Percentiles rank a stretch among this genome's conserved stretches.
Conservation (phyloP, 2,888 invertebrate genomes). For the Leptinotarsa juncta region DNA sequence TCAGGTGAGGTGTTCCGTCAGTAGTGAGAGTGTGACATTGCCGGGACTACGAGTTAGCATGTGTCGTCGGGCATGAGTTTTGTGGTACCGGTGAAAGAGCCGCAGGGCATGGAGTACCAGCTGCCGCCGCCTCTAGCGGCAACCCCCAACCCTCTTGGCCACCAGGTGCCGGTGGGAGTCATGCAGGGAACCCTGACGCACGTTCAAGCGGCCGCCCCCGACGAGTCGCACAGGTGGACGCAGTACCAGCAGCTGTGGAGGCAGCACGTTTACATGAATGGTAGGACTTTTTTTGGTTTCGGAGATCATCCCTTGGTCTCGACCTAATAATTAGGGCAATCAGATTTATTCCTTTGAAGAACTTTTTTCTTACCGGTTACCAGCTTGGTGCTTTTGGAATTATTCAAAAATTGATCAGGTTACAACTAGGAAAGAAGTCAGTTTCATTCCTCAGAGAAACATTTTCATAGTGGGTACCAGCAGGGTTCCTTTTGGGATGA, state of each 20-base stretch:
- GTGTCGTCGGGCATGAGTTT: slow-evolving; percentile 64
- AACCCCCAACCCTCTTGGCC: slow-evolving; percentile 59
- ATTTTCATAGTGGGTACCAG: too few relatives aligned
- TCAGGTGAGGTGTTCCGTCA: slow-evolving; percentile 36
- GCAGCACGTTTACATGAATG: slow-evolving; percentile 83
- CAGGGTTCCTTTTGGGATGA: too few relatives aligned
- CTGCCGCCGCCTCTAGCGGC: slow-evolving; percentile 67
- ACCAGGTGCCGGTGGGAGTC: slow-evolving; percentile 73
- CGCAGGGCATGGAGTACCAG: slow-evolving; percentile 67
- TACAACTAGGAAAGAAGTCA: too few relatives aligned
- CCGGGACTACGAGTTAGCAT: slow-evolving; percentile 62
- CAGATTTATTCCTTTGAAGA: too few relatives aligned
- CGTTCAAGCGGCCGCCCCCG: slow-evolving; percentile 69
- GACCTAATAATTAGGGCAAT: too few relatives aligned
- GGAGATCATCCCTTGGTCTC: too few relatives aligned
- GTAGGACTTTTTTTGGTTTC: slow-evolving; percentile 64
- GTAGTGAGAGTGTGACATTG: slow-evolving; percentile 40
- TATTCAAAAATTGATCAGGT: too few relatives aligned
- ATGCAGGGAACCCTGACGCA: slow-evolving; percentile 75
- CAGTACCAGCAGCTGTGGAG: slow-evolving; percentile 84
- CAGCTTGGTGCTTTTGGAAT: too few relatives aligned
- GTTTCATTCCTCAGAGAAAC: too few relatives aligned
- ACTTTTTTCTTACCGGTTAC: too few relatives aligned
- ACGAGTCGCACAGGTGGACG: slow-evolving; percentile 73
- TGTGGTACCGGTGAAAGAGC: slow-evolving; percentile 64